Evolutionary conservation across 2,113 vertebrate species (phyloP).

Genomic region (Larimichthys crocea): DNA sequence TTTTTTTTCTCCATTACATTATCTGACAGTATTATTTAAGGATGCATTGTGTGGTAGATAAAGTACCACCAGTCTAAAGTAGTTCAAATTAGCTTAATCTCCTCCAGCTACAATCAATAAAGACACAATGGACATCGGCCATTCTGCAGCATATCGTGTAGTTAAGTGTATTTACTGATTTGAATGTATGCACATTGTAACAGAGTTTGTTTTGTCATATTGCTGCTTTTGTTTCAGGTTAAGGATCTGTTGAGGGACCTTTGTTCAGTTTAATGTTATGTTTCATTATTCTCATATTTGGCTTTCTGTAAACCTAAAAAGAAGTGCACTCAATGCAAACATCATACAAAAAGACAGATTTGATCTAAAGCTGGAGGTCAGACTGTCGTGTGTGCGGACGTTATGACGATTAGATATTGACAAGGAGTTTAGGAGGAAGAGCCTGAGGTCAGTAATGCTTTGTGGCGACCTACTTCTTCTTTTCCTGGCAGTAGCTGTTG

Average conservation of each 20-base stretch:
- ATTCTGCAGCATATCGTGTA: neutral
- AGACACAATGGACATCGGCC: too few relatives aligned
- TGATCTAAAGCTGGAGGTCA: slow-evolving; percentile 6
- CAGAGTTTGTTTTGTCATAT: neutral
- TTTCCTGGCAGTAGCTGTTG: slow-evolving; percentile 20
- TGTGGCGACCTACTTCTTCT: slow-evolving; percentile 16
- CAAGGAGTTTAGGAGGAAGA: slow-evolving; percentile 10
- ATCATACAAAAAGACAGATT: neutral
- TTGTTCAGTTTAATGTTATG: neutral
- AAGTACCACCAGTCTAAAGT: neutral
- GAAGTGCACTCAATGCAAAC: too few relatives aligned
- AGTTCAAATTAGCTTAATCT: neutral
- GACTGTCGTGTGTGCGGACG: neutral
- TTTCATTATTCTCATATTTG: neutral
- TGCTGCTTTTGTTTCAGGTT: neutral
- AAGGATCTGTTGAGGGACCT: neutral
- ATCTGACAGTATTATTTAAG: slow-evolving; percentile 1
- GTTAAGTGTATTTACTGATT: neutral
- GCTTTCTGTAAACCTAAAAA: neutral
- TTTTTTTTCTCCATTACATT: neutral
- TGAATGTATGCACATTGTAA: neutral
- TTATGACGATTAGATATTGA: slow-evolving; percentile 19
- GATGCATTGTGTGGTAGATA: neutral
- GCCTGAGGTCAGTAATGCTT: slow-evolving; percentile 17
- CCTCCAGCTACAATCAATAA: slow-evolving; percentile 7